Base-by-base conservation (phyloP, 2,888 invertebrate genomes). In the Parascotia fuliginaria region DNA sequence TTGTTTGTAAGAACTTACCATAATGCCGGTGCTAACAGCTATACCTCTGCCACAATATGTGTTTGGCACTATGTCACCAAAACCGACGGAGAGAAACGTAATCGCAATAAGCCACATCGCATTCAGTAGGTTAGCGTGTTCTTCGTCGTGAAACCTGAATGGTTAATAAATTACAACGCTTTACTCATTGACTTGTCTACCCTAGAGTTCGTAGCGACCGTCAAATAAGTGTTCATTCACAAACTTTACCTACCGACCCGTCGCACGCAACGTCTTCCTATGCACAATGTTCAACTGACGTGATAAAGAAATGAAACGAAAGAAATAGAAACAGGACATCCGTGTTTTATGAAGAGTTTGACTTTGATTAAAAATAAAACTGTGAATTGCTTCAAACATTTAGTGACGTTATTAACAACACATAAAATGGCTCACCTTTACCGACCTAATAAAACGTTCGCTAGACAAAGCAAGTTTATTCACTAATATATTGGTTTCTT, bases 81-180 rank as follows among this genome's bases (percentile, higher is more conserved):
- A 99, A 89, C 99, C 99, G 85, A 99, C 98, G 93, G 99, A 99
- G 87, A 99, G 96, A 95, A 99, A 99, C 81, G 99, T 99, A 87
- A 99, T 99, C 84, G 99, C 98, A 92, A 99, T 99, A 93, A 99
- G 96, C 99, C 99, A 99, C 98, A 99, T 98, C 82, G 99, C 98
- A 94, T 99, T 99, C 90, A 98, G 95, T 87, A 99, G 96, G 94
- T 99, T 99, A 89, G 98, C 98, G 93, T 99, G 98, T 93, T 98
- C 98, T 93, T 97, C 97, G 87, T 99, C 98, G 94, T 99, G 98
- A 94, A 98, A 98, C 95, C 99, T 99, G 88, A 86, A 92, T 89
- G 69, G 84, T 87, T 77, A 90, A 91, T 87, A 91, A 89, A 89
- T 88, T 81, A 80, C 79, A 85, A 76, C 80, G 78, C 77, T 88